A percentile compares a stretch with the other conserved stretches of the same genome.
phyloP scores from a whole-genome alignment of 2,113 vertebrate species.

The Ammodramus savannarum region DNA sequence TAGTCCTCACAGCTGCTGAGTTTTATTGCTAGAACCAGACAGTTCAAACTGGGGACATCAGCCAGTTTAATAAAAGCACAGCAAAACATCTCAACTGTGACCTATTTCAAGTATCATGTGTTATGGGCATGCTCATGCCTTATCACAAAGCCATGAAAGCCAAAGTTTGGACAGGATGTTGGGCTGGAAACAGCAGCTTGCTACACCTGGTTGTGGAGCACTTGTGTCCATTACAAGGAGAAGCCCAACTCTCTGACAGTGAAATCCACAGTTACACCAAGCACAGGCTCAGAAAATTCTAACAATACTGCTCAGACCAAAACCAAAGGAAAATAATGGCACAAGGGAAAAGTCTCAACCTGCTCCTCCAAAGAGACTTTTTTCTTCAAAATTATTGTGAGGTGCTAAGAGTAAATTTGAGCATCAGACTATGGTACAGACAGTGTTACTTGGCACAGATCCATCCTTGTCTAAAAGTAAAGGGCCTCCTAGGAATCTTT shows the following conservation, averaged over 20 bases:
- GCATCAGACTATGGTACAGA: rapidly evolving
- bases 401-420: not conserved
- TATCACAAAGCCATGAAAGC: not conserved
- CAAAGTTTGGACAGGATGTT: not conserved
- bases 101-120: slow-evolving; percentile 13
- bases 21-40: slow-evolving; percentile 46
- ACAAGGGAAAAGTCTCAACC: not conserved
- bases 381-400: not conserved
- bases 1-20: slow-evolving; percentile 6
- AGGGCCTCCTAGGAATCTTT: not conserved
- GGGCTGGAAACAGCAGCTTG: not conserved
- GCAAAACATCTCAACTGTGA: slow-evolving; percentile 16
- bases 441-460: not conserved
- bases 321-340: not conserved
- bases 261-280: not conserved
- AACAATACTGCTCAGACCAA: not conserved
- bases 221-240: not conserved
- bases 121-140: slow-evolving; percentile 4
- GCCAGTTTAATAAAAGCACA: slow-evolving; percentile 57
- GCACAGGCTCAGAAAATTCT: not conserved
- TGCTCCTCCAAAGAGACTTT: not conserved
- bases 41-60: slow-evolving; percentile 62
- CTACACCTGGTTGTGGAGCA: not conserved
- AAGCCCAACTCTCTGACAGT: not conserved
- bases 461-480: not conserved